Evolutionary conservation across 2,888 invertebrate species (phyloP).

Genomic region (Morpho helenor): DNA sequence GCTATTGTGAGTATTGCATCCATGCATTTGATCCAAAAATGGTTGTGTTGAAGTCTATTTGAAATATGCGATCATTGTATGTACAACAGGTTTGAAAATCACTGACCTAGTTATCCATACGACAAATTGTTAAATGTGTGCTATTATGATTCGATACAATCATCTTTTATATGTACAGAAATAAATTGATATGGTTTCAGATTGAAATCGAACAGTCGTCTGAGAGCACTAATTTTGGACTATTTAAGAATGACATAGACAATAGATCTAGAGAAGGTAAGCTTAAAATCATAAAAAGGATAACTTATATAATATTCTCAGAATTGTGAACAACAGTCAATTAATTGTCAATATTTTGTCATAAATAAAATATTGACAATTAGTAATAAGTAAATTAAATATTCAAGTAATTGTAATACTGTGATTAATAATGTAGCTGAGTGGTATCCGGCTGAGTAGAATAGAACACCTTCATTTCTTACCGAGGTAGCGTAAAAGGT

Average conservation of each 20-base stretch:
- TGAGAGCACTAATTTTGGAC: slow-evolving; percentile 26
- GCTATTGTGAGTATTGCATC: slow-evolving; percentile 38
- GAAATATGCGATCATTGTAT: slow-evolving; percentile 58
- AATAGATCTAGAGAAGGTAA: slow-evolving; percentile 24
- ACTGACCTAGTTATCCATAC: slow-evolving; percentile 60
- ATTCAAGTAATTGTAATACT: no score
- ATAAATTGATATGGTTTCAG: slow-evolving; percentile 34
- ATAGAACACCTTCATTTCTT: no score
- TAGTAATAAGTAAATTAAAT: no score
- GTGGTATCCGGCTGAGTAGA: no score
- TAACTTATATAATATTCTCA: background rate
- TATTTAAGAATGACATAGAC: slow-evolving; percentile 24
- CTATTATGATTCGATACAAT: slow-evolving; percentile 48
- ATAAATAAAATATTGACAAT: no score
- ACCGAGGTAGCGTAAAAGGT: no score
- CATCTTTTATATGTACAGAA: slow-evolving; percentile 36
- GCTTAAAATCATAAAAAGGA: slow-evolving; percentile 2
- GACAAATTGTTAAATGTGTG: slow-evolving; percentile 45
- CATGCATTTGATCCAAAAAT: slow-evolving; percentile 49
- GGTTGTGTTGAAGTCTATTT: slow-evolving; percentile 57
- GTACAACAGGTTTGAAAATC: slow-evolving; percentile 47
- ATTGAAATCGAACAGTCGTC: slow-evolving; percentile 30
- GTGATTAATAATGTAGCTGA: no score
- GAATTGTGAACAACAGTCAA: no score
- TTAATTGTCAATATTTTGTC: no score